phyloP scores from a whole-genome alignment of 2,113 vertebrate species.

The Diglossa brunneiventris region DNA sequence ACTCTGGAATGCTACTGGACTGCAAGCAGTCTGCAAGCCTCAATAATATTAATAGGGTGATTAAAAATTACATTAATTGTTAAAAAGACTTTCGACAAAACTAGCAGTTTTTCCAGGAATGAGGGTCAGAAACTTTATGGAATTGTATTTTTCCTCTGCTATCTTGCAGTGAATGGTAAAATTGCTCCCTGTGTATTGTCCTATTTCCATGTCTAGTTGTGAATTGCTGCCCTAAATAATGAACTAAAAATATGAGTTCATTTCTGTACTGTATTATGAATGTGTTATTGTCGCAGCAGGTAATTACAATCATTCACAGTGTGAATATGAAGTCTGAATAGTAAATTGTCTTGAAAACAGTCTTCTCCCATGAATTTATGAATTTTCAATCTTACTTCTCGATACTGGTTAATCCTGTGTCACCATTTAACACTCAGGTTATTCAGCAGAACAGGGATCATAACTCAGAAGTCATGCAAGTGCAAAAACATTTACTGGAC shows the following conservation, averaged over 20 bases:
- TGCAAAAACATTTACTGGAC: constrained; percentile 35
- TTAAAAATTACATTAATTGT: background rate
- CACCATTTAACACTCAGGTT: constrained; percentile 18
- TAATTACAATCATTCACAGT: constrained; percentile 69
- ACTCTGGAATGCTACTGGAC: background rate
- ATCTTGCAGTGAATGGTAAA: background rate
- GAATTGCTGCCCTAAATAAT: constrained; percentile 56
- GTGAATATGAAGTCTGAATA: constrained; percentile 47
- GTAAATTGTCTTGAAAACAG: constrained; percentile 63
- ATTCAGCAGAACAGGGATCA: constrained; percentile 10
- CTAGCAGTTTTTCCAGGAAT: background rate
- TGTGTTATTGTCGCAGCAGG: constrained; percentile 60
- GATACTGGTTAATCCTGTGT: constrained; percentile 55
- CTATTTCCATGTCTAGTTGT: background rate
- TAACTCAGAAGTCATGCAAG: constrained; percentile 20
- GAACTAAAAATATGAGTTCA: constrained; percentile 51
- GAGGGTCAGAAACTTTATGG: background rate
- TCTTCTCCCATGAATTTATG: constrained; percentile 42
- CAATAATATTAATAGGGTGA: background rate
- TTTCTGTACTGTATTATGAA: constrained; percentile 61
- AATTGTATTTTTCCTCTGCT: constrained; percentile 3
- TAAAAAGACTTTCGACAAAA: constrained; percentile 12
- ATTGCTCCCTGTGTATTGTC: background rate
- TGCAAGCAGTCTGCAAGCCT: background rate
- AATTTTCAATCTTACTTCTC: constrained; percentile 49